phyloP scores from a whole-genome alignment of 2,113 vertebrate genomes.

The Pitta sordida region DNA sequence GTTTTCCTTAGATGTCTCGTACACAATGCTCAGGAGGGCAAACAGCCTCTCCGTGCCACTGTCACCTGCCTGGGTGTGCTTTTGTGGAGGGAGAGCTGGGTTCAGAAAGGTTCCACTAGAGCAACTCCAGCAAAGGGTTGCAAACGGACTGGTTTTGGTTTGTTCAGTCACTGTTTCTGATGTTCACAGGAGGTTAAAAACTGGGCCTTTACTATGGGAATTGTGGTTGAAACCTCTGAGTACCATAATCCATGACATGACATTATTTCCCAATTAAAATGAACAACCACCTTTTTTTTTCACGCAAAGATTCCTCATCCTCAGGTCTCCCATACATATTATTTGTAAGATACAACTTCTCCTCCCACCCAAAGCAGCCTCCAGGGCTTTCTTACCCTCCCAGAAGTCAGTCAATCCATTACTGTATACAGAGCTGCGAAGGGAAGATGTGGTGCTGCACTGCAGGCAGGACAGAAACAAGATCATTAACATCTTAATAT shows the following conservation, averaged over 20 bases:
- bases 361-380: not conserved
- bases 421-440: not conserved
- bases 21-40: not conserved
- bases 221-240: not conserved
- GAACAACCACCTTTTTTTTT: not conserved
- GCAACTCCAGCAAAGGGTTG: not conserved
- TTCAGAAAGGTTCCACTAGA: not conserved
- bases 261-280: not conserved
- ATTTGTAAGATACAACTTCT: not conserved
- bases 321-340: not conserved
- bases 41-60: not conserved
- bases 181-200: not conserved
- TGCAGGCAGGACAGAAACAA: not conserved
- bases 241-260: not conserved
- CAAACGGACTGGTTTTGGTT: not conserved
- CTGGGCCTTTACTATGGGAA: not conserved
- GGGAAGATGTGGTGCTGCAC: not conserved
- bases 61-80: not conserved
- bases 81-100: not conserved
- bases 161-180: not conserved
- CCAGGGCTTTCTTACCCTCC: not conserved
- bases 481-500: conserved; percentile 72
- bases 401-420: not conserved
- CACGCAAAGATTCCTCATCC: not conserved
- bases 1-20: not conserved